These are phyloP conservation scores for Poecilia velifera DNA, from an alignment of 2,797 vertebrate species.

Conservation along the genomic window DNA sequence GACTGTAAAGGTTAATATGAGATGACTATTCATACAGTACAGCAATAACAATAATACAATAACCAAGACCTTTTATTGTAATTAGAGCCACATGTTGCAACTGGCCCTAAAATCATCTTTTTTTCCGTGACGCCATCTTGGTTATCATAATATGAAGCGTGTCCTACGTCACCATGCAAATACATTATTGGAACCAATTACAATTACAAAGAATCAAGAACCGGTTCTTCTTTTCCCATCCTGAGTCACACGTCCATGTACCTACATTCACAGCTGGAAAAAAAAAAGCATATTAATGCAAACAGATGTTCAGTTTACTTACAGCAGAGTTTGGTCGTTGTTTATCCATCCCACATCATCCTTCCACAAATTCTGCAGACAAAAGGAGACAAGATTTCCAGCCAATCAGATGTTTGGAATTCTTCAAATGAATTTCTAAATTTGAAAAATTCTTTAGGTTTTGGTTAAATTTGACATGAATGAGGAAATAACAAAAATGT, in stretches of 20 bases:
- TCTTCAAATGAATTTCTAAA: background rate
- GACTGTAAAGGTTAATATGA: no score
- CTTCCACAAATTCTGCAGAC: slow-evolving; percentile 76
- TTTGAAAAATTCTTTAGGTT: background rate
- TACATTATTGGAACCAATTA: no score
- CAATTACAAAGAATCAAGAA: no score
- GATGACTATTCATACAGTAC: no score
- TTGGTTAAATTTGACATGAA: slow-evolving; percentile 13
- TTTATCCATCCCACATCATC: slow-evolving; percentile 85
- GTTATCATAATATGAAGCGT: no score
- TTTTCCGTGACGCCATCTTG: no score
- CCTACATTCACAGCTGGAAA: background rate
- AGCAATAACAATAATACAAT: no score
- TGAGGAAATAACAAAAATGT: slow-evolving; percentile 37
- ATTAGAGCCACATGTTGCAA: no score
- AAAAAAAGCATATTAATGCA: background rate
- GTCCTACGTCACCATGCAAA: no score
- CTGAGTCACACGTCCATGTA: background rate
- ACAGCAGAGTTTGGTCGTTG: slow-evolving; percentile 70
- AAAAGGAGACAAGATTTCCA: slow-evolving; percentile 27
- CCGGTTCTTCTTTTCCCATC: no score
- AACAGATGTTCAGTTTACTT: slow-evolving; percentile 48
- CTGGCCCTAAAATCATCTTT: no score
- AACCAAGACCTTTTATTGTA: no score
- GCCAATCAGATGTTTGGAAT: background rate